Conservation (phyloP, 2,797 vertebrate genomes). For the Otus scops region DNA sequence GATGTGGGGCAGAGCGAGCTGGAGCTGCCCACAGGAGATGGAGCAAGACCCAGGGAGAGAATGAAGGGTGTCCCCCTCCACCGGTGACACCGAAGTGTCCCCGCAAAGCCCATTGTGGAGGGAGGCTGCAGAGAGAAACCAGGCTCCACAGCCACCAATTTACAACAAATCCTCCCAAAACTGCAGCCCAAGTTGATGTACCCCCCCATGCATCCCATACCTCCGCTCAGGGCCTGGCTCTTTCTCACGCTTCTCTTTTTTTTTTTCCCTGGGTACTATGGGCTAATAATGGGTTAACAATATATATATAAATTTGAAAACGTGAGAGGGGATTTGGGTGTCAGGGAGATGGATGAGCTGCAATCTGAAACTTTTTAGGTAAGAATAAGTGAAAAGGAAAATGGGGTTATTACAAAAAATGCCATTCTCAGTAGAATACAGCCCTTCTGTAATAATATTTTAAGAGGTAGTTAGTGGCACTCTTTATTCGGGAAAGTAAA, state of each 20-base stretch:
- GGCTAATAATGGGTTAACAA: not conserved
- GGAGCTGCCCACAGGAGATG: not conserved
- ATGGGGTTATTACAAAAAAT: not conserved
- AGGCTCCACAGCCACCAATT: not conserved
- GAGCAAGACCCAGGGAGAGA: not conserved
- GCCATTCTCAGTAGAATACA: not conserved
- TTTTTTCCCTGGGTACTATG: not conserved
- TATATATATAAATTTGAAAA: not conserved
- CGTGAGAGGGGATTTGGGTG: conserved; percentile 6
- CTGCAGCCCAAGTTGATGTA: rapidly evolving
- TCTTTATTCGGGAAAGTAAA: not conserved
- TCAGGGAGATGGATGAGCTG: conserved; percentile 44
- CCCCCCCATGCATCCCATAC: rapidly evolving
- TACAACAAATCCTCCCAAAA: not conserved
- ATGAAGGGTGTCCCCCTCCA: not conserved
- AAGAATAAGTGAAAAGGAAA: conserved; percentile 26
- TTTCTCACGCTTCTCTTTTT: not conserved
- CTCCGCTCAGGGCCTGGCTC: not conserved
- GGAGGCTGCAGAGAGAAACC: not conserved
- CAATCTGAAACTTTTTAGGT: conserved; percentile 32
- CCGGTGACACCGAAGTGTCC: not conserved
- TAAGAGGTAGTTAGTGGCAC: not conserved
- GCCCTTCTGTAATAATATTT: not conserved
- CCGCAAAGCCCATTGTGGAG: not conserved
- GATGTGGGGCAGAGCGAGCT: rapidly evolving